Evolutionary conservation across 2,113 vertebrate genomes (phyloP), one percentile per base, ranked within the genome.

Genomic region (Dolichallabes microphthalmus): DNA sequence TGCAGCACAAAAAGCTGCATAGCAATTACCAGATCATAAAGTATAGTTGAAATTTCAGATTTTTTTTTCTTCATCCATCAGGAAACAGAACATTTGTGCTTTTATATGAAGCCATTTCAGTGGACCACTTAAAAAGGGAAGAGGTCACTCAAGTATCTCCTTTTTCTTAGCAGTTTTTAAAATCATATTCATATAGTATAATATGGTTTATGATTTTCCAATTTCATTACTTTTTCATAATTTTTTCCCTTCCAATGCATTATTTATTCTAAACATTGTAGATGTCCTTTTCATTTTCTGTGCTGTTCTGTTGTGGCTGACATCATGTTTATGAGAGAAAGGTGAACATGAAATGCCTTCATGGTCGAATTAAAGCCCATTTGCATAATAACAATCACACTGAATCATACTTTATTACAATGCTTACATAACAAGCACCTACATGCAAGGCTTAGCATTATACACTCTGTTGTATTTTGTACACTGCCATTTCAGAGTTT

Each of bases 21-120:
- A 39, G 19, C 52, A 85, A 78, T 85, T 66, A 77, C 82, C 58
- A 79, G 63, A 66, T 64, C 63, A 85, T 78, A 69, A 78, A 53
- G 14, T 79, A 19, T 57, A 66, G 75, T 45, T 69, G 12, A 66
- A 57, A 57, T 68, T 80, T 64, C 27, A 35, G 10, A 64, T 57
- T 27, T 35, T 32, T 61, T 58, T n/a, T n/a, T 45, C n/a, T n/a
- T 68, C 13, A 10, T 63, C 74, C 20, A 76, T 78, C 50, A 35
- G 55, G 14, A 53, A 63, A 32, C 60, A 68, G 61, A 78, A 85
- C 30, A 78, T 68, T 61, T 78, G 50, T 53, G 30, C 57, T 78
- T 64, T 55, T 64, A 76, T 57, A 78, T 35, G 22, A 76, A 66
- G 74, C 50, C 7, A 27, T 85, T 85, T 85, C 12, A 57, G 27